Conservation (phyloP, 2,113 vertebrate species). For the Hemibagrus wyckioides region DNA sequence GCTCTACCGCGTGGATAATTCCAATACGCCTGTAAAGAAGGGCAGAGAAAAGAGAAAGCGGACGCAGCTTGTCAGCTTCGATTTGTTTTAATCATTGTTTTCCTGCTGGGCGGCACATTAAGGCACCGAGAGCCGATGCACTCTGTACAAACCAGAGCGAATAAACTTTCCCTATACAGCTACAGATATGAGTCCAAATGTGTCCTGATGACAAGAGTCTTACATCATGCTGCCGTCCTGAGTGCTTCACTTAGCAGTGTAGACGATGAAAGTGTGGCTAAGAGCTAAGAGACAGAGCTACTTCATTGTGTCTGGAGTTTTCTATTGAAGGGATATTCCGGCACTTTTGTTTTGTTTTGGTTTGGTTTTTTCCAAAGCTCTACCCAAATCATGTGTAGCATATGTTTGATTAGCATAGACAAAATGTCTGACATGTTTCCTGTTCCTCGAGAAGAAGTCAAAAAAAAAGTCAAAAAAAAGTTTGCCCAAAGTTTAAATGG, state of each 20-base stretch:
- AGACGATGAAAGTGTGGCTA: not conserved
- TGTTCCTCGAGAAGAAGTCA: not conserved
- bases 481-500: not conserved
- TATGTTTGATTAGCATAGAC: not conserved
- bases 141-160: constrained; percentile 1
- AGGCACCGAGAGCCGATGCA: constrained; percentile 7
- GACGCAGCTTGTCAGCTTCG: constrained; percentile 30
- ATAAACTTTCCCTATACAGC: not conserved
- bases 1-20: not conserved
- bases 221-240: not conserved
- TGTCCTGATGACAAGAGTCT: constrained; percentile 29
- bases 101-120: constrained; percentile 27
- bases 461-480: not conserved
- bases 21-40: not conserved
- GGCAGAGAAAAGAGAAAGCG: not conserved
- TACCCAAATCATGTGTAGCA: not conserved
- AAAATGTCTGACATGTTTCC: not conserved
- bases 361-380: not conserved
- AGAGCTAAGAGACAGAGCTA: not conserved
- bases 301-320: not conserved
- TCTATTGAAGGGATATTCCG: not conserved
- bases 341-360: not conserved
- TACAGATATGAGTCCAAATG: not conserved
- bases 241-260: not conserved
- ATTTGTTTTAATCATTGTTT: constrained; percentile 37